Base-by-base conservation (phyloP, 2,888 invertebrate genomes). In the Tetragonula carbonaria region DNA sequence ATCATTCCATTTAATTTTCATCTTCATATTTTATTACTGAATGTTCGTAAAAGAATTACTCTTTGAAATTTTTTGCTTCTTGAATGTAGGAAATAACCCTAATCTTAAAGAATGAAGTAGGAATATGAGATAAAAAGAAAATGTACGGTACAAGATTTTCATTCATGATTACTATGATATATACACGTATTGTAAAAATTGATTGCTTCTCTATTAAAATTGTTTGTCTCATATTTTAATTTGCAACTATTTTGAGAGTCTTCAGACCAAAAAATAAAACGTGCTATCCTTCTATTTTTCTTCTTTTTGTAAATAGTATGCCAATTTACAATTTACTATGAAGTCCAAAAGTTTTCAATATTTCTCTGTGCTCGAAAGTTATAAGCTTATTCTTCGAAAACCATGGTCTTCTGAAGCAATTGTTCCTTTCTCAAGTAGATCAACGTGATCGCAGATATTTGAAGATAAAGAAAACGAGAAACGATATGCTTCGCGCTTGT, bases 401-500 rank as follows among this genome's bases (percentile, higher is more conserved):
- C 16, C 4, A 53, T n/a, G n/a, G 16, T 28, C 63, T 16, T 23
- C 51, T 55, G 0, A 21, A 14, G 5, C 59, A 51, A 21, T 55
- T n/a, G 53, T 45, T 45, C 23, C n/a, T 14, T 14, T 28, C 33
- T 21, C 50, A 71, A 80, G 55, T 59, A 23, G 65, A 66, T 72
- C 45, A 28, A 51, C 38, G 28, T 55, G 63, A 68, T 68, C 59
- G 45, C 8, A 68, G 28, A 50, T 16, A 50, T 62, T 38, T 18
- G n/a, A 57, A 59, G 51, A 23, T 59, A 57, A 71, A 57, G 53
- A 59, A 62, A 67, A 67, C 59, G 45, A 33, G 59, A 16, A 59
- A 33, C 45, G 50, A 33, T 51, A 57, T 16, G 23, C 2, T 23
- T 21, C 16, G 51, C 13, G 50, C 33, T 59, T 72, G 53, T 85